Evolutionary conservation across 2,797 vertebrate genomes (phyloP), one percentile per base, ranked within the genome.

Genomic region (Menidia menidia): DNA sequence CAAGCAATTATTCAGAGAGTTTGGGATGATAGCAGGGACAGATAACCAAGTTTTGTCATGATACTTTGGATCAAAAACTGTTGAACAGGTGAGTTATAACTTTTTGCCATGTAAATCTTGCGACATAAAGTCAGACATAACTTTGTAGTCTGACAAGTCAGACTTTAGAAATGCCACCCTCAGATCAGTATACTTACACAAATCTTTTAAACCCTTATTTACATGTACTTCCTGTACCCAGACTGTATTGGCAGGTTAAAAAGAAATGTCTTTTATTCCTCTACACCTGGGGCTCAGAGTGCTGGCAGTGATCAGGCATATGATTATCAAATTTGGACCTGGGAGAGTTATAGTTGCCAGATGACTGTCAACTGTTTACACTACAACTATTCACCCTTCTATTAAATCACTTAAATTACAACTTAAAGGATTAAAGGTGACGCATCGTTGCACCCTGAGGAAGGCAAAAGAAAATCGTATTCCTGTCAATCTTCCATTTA

Each of bases 251-350:
- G 45, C 63, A 82, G 33, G n/a, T 60, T 67, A 43, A 74, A 47
- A 55, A 39, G 31, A 45, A 53, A 35, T 44, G 39, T 43, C 3
- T 33, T 69, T 62, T 55, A 9, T 18, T 74, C 14, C 16, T 52
- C 60, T 47, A 60, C 7, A 56, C 80, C 59, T 66, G 4, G 47
- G 73, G 75, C 68, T 44, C 12, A 47, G 5, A 33, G 18, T 16
- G 9, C 52, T 79, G 75, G 62, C 81, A 83, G 57, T 3, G 11
- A 43, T 56, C 14, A 0, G 48, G 41, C 25, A 67, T 60, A 63
- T 65, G 14, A 64, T 52, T 52, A 33, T 31, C 64, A 16, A 69
- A 47, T 48, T 64, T 58, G 39, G 15, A 66, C 43, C 64, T 45
- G 57, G 60, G 50, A 13, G 42, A 50, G 59, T 71, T 75, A 35